Base-by-base conservation (phyloP, 2,888 invertebrate genomes). In the Clepsis dumicolana region DNA sequence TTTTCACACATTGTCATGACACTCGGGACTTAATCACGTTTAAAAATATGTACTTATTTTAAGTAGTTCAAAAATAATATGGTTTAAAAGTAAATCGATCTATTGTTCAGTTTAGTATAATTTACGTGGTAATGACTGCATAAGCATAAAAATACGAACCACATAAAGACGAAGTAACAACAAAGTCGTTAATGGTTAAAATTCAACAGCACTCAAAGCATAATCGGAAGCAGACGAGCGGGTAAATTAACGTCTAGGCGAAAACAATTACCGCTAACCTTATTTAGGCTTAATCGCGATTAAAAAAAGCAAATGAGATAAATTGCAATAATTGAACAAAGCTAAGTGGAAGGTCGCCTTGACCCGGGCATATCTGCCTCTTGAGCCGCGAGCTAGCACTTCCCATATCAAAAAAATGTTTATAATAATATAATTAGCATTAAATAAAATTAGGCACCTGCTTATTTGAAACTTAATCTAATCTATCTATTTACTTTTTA, bases 271-370 rank as follows among this genome's bases (percentile, higher is more conserved):
- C 61, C 52, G 35, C 53, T 73, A 71, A 74, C 71, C 71, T 74
- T 71, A 71, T 70, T 60, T 66, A 52, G n/a, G 25, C 24, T 27
- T 70, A 70, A 73, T 71, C 72, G 72, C 60, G 56, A 71, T 62
- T 68, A 74, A 76, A 74, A 75, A 75, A 75, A 68, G 65, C 60
- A 73, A 77, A 76, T 81, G 75, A 78, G 75, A 78, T 76, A 81
- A 80, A 78, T 82, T 81, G 75, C 76, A 78, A 74, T 77, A 79
- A 80, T 80, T 44, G 44, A 44, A 16, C 7, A 80, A 79, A 76
- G 72, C 70, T 74, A 74, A 74, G 72, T 76, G 75, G 72, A 16
- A 69, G 64, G 70, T 67, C 70, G 56, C 81, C 81, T 80, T 82
- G 81, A 80, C 81, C 79, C 14, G 32, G 18, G 32, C 54, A 16